Conservation (phyloP, 2,797 vertebrate genomes). For the Acipenser oxyrinchus region DNA sequence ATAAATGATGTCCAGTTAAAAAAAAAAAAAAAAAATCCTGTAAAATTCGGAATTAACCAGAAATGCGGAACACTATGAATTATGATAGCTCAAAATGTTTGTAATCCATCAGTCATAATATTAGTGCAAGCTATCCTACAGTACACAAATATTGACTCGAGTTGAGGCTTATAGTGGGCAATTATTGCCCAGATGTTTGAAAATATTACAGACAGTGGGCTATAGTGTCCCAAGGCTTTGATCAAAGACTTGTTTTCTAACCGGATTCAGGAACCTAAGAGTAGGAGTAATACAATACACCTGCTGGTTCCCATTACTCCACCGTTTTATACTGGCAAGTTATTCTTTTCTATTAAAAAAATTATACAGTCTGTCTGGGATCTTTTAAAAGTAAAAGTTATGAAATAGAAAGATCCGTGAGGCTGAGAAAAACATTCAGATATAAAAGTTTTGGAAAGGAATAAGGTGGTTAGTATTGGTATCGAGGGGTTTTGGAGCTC, state of each 20-base stretch:
- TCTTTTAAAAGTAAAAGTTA: not conserved
- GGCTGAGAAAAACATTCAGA: not conserved
- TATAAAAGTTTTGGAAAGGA: constrained; percentile 5
- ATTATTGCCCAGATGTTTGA: too few species aligned
- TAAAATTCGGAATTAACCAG: too few species aligned
- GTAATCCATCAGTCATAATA: too few species aligned
- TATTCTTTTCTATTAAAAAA: not conserved
- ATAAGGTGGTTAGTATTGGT: constrained; percentile 13
- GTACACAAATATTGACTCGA: too few species aligned
- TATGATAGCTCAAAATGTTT: too few species aligned
- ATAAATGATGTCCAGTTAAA: too few species aligned
- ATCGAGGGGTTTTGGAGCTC: constrained; percentile 18
- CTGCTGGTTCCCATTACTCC: not conserved
- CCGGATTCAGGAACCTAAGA: not conserved
- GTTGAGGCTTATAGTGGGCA: too few species aligned
- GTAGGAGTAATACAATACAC: not conserved
- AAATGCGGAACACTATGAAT: too few species aligned
- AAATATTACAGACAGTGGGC: too few species aligned
- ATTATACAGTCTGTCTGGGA: not conserved
- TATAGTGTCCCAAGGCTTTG: too few species aligned
- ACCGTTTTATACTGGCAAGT: not conserved
- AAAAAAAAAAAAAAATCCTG: too few species aligned
- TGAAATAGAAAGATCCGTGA: not conserved
- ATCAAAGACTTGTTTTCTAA: not conserved
- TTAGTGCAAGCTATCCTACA: too few species aligned